These are phyloP conservation scores for Agelastica alni DNA, from an alignment of 2,888 invertebrate genomes.

Conservation along the genomic window DNA sequence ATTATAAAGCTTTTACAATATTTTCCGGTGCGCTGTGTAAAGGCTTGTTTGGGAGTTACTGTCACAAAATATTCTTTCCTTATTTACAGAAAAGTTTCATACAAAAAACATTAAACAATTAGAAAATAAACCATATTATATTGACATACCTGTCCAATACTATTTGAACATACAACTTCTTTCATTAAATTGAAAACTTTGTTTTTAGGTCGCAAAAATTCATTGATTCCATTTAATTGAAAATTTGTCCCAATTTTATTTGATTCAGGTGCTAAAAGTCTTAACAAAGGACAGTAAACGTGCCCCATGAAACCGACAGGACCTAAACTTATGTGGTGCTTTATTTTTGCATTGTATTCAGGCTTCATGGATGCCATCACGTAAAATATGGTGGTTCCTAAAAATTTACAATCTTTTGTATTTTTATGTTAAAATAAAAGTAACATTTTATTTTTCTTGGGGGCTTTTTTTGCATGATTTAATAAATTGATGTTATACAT, in stretches of 20 bases:
- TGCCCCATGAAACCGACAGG: slow-evolving; percentile 70
- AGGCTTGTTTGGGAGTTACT: too few species aligned
- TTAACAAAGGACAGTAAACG: slow-evolving; percentile 52
- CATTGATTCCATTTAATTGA: slow-evolving; percentile 55
- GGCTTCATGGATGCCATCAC: slow-evolving; percentile 68
- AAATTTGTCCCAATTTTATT: slow-evolving; percentile 32
- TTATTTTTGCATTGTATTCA: slow-evolving; percentile 69
- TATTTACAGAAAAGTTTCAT: too few species aligned
- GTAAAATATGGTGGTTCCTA: slow-evolving; percentile 65
- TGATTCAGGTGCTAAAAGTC: slow-evolving; percentile 40
- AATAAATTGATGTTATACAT: too few species aligned
- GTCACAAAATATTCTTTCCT: too few species aligned
- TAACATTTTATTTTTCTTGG: too few species aligned
- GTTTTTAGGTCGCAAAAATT: slow-evolving; percentile 68
- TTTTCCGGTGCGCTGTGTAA: too few species aligned
- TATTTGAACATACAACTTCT: slow-evolving; percentile 16
- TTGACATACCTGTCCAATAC: slow-evolving; percentile 7
- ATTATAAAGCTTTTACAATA: too few species aligned
- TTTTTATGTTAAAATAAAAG: too few species aligned
- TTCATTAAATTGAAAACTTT: slow-evolving; percentile 53
- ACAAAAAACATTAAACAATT: too few species aligned
- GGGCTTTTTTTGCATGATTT: too few species aligned
- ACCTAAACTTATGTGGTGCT: slow-evolving; percentile 68
- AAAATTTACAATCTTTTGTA: too few species aligned
- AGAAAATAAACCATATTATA: too few species aligned